These are phyloP conservation scores for Acrocephalus scirpaceus DNA, from an alignment of 2,797 vertebrate species.

Conservation along the genomic window DNA sequence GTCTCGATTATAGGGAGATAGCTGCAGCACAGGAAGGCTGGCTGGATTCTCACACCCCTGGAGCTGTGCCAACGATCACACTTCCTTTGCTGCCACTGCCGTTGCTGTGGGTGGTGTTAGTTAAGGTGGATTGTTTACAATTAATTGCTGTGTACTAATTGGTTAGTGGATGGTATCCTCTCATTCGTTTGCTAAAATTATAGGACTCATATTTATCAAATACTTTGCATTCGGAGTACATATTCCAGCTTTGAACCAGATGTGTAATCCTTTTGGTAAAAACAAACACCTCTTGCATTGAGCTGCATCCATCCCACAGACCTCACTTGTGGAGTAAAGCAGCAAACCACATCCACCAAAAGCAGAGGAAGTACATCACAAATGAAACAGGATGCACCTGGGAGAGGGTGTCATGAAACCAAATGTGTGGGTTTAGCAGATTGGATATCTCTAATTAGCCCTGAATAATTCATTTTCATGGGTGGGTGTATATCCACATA, in stretches of 20 bases:
- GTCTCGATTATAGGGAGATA: accelerated
- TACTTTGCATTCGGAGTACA: neutral
- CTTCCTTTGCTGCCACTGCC: neutral
- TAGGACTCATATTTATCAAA: neutral
- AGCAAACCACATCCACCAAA: neutral
- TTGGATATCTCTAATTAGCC: slow-evolving; percentile 19
- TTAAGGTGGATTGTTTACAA: neutral
- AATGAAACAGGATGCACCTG: neutral
- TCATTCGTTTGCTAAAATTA: neutral
- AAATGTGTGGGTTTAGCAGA: neutral
- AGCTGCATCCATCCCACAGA: neutral
- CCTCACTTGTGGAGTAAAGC: neutral
- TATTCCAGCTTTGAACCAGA: neutral
- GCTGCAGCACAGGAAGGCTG: neutral
- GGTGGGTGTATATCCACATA: neutral
- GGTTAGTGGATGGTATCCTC: neutral
- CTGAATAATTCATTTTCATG: neutral
- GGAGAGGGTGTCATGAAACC: neutral
- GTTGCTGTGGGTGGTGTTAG: neutral
- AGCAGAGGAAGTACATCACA: neutral
- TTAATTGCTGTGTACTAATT: neutral
- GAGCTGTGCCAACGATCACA: neutral
- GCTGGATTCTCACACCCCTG: neutral
- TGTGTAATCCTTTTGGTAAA: neutral
- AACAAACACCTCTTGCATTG: neutral